Evolutionary conservation across 2,797 vertebrate genomes (phyloP).

Genomic region (Babyrousa celebensis): DNA sequence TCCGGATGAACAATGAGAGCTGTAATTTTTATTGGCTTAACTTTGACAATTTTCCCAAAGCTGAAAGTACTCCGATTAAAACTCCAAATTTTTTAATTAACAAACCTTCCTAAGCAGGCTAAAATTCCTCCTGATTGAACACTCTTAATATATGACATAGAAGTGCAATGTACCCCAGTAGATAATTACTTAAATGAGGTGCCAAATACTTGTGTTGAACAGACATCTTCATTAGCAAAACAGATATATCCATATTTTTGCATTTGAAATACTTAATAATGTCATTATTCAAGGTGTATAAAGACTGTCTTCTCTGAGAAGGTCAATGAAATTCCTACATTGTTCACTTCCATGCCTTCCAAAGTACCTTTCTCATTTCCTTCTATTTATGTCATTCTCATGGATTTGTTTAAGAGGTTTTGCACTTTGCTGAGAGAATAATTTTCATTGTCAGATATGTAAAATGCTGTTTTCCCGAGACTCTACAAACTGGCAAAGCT

Average conservation of each 20-base stretch:
- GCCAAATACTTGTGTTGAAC: slow-evolving; percentile 58
- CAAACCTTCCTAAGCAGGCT: slow-evolving; percentile 67
- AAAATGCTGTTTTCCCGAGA: slow-evolving; percentile 67
- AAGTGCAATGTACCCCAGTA: not conserved
- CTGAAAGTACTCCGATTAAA: slow-evolving; percentile 62
- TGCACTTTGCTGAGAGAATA: slow-evolving; percentile 56
- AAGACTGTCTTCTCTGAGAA: slow-evolving; percentile 69
- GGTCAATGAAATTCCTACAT: slow-evolving; percentile 49
- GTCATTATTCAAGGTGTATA: slow-evolving; percentile 61
- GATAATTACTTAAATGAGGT: slow-evolving; percentile 83
- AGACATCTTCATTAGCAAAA: slow-evolving; percentile 80
- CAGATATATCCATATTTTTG: slow-evolving; percentile 77
- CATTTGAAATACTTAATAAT: slow-evolving; percentile 77
- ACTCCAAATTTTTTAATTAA: slow-evolving; percentile 79
- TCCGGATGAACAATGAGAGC: slow-evolving; percentile 42
- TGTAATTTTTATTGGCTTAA: slow-evolving; percentile 62
- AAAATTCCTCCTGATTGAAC: slow-evolving; percentile 77
- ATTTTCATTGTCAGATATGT: slow-evolving; percentile 67
- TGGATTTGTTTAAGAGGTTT: slow-evolving; percentile 5
- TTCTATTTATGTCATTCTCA: slow-evolving; percentile 52
- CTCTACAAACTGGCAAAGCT: not conserved
- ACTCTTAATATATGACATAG: slow-evolving; percentile 54
- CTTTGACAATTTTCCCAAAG: slow-evolving; percentile 67
- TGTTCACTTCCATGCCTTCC: not conserved
- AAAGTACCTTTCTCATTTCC: slow-evolving; percentile 44